A percentile compares a stretch with the other conserved stretches of the same genome.
phyloP scores from a whole-genome alignment of 30 jellyfish, hydroid and myxozoan species.

The Chironex yamaguchii region DNA sequence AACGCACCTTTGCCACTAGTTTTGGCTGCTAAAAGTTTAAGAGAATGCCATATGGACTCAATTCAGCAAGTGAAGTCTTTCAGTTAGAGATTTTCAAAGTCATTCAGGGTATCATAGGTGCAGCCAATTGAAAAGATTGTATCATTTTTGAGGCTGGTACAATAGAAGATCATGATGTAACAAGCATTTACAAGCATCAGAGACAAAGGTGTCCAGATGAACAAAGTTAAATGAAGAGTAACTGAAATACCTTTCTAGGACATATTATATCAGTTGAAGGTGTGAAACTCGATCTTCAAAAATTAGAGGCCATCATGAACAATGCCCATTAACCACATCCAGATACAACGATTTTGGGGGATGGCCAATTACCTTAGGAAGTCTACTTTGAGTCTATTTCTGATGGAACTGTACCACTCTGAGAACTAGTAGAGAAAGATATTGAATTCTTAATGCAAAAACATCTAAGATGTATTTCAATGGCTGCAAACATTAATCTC shows the following conservation, averaged over 20 bases:
- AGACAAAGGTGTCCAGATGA: constrained; percentile 22
- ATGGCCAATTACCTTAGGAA: constrained; percentile 60
- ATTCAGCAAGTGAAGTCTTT: constrained; percentile 18
- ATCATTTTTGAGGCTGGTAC: constrained; percentile 27
- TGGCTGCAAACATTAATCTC: constrained; percentile 27
- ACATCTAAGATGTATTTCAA: constrained; percentile 20
- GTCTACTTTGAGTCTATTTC: constrained; percentile 45
- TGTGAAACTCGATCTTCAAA: constrained; percentile 63
- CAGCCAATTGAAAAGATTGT: constrained; percentile 21
- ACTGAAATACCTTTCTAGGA: constrained; percentile 58
- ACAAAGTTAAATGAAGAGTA: constrained; percentile 24
- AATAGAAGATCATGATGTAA: constrained; percentile 17
- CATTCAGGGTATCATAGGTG: constrained; percentile 13
- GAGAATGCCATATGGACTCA: constrained; percentile 23
- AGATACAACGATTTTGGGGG: constrained; percentile 40
- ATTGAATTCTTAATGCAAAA: constrained; percentile 20
- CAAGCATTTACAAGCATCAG: constrained; percentile 17
- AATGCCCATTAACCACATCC: constrained; percentile 41
- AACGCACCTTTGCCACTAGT: constrained; percentile 2
- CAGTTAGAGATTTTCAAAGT: constrained; percentile 7
- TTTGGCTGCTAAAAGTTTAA: constrained; percentile 16
- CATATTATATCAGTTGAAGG: constrained; percentile 62
- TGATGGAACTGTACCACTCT: constrained; percentile 41
- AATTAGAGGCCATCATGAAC: too few relatives aligned
- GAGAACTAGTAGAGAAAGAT: constrained; percentile 47